Conservation (phyloP, 2,113 vertebrate species). For the Actinemys pallida region DNA sequence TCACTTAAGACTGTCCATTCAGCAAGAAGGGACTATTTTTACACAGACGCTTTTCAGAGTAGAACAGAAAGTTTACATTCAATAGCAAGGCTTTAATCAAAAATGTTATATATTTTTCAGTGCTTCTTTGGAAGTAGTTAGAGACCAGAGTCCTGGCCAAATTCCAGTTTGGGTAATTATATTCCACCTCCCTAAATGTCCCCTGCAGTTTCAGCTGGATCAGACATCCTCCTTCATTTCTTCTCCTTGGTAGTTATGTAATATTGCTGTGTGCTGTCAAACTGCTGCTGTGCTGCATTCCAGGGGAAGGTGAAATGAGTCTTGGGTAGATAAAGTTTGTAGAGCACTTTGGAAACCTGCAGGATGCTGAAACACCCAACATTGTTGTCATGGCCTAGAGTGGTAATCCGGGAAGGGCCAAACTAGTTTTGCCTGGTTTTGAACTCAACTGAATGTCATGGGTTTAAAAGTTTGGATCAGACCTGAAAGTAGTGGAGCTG, state of each 20-base stretch:
- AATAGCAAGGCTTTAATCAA: slow-evolving; percentile 36
- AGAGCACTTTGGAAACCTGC: not conserved
- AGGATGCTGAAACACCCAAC: not conserved
- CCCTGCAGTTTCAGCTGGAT: not conserved
- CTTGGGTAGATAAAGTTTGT: not conserved
- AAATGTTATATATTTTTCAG: not conserved
- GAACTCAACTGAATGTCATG: not conserved
- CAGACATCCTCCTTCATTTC: rapidly evolving
- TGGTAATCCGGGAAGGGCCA: not conserved
- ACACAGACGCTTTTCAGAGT: not conserved
- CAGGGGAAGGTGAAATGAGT: not conserved
- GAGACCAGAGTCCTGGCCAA: not conserved
- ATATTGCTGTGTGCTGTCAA: not conserved
- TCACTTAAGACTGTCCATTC: rapidly evolving
- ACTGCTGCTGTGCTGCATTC: not conserved
- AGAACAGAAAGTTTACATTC: not conserved
- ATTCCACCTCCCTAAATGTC: not conserved
- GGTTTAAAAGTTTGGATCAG: not conserved
- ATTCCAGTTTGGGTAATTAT: not conserved
- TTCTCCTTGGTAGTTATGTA: not conserved
- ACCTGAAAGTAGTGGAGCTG: not conserved
- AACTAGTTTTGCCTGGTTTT: not conserved
- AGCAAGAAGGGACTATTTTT: not conserved
- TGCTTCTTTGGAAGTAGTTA: not conserved
- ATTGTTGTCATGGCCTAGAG: rapidly evolving